Base-by-base conservation (phyloP, 1,140 invertebrate species). In the Acromyrmex charruanus region DNA sequence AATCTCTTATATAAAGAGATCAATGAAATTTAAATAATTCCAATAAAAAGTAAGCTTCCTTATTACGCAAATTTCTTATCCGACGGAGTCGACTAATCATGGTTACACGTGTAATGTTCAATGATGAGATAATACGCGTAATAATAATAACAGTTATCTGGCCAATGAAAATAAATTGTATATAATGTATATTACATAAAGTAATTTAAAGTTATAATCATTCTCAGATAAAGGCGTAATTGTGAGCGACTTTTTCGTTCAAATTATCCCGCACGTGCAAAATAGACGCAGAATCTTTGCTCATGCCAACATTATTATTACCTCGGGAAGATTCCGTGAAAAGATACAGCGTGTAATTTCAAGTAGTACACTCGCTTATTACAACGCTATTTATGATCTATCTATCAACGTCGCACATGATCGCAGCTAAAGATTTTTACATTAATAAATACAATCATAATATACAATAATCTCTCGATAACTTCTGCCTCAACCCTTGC, bases 341-440 rank as follows among this genome's bases (percentile, higher is more conserved):
- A 58, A 74, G 35, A 75, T 49, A 72, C 6, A 35, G 1, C 18
- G 25, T 18, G 44, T 74, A 61, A 82, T 82, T 82, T 82, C 5
- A 58, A 10, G 5, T 65, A 71, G n/a, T 58, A 25, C 16, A 49
- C 25, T 28, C 25, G 21, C 10, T 63, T 6, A 16, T 61, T 66
- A 28, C 12, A n/a, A 39, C n/a, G 31, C 49, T 85, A 53, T 65
- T 77, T 51, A 65, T 14, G 58, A 6, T 63, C 63, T 53, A 44
- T 58, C 49, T 72, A 31, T 82, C 5, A 65, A 18, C 63, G 63
- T 53, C 14, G 9, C 28, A 35, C 31, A 35, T 35, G 31, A 35
- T 35, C 5, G n/a, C 31, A n/a, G n/a, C n/a, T 58, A 85, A 85
- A 72, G 82, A 77, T 79, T 79, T 79, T 79, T 51, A 55, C 74